A percentile compares a stretch with the other conserved stretches of the same genome.
Evolutionary conservation across 2,113 vertebrate species (phyloP).

Genomic region (Tetrao urogallus): DNA sequence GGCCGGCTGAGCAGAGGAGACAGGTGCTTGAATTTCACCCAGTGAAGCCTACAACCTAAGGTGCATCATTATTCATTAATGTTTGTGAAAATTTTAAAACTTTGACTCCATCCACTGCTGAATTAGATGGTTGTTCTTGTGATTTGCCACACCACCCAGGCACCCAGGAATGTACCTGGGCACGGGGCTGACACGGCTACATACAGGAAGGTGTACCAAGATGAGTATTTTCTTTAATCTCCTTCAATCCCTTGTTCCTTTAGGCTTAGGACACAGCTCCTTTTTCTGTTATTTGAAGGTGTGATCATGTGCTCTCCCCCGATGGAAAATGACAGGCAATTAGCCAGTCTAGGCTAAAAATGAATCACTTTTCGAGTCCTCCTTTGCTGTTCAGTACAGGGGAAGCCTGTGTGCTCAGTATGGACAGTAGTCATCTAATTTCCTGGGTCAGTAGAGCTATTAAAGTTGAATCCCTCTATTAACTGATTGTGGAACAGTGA

Average conservation of each 20-base stretch:
- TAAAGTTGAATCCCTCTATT: neutral
- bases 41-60: neutral
- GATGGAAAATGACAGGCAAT: neutral
- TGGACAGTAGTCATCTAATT: neutral
- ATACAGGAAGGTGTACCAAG: neutral
- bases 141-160: neutral
- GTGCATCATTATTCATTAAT: neutral
- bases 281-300: neutral
- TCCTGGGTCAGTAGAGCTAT: neutral
- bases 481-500: neutral
- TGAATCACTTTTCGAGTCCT: neutral
- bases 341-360: neutral
- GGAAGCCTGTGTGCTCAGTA: neutral
- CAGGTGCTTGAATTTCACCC: neutral
- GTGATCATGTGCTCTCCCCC: neutral
- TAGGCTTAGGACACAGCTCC: neutral
- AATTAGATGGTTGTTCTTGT: neutral
- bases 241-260: neutral
- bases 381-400: neutral
- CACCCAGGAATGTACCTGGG: neutral
- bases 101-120: neutral
- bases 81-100: neutral
- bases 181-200: neutral
- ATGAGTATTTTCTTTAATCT: neutral
- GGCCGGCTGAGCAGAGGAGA: neutral